Conservation (phyloP, 1,140 invertebrate genomes). For the Brachystomella parvula region DNA sequence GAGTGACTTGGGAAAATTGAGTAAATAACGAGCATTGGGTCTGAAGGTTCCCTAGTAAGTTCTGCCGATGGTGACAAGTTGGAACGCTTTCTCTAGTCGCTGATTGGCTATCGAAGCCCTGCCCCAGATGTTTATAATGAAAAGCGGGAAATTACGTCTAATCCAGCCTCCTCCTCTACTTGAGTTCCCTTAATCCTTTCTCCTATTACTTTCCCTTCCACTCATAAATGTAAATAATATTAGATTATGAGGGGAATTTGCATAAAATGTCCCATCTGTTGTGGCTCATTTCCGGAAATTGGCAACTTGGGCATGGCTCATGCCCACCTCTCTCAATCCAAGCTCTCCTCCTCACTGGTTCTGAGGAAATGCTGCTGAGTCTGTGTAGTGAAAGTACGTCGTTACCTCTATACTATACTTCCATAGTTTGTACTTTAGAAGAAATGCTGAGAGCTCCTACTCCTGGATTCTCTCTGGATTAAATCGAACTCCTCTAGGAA, state of each 20-base stretch:
- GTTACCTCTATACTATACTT: background rate
- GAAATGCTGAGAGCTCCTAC: background rate
- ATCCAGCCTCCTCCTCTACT: background rate
- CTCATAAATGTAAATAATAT: constrained; percentile 10
- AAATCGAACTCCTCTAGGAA: background rate
- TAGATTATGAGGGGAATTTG: constrained; percentile 24
- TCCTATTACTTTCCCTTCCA: background rate
- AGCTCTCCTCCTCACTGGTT: too few relatives aligned
- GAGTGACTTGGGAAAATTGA: too few relatives aligned
- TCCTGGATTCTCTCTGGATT: background rate
- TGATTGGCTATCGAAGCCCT: too few relatives aligned
- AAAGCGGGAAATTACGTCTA: too few relatives aligned
- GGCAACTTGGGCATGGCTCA: constrained; percentile 16
- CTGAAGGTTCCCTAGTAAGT: too few relatives aligned
- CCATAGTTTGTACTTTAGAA: background rate
- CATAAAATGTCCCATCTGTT: constrained; percentile 37
- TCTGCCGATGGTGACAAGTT: too few relatives aligned
- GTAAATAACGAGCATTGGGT: too few relatives aligned
- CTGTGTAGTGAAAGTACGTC: background rate
- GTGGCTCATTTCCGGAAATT: constrained; percentile 34
- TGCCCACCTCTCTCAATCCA: background rate
- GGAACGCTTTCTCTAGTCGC: too few relatives aligned
- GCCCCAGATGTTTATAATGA: too few relatives aligned
- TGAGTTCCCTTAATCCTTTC: background rate
- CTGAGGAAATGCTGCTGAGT: too few relatives aligned